phyloP scores from a whole-genome alignment of 2,797 vertebrate species.

The Geotria australis region DNA sequence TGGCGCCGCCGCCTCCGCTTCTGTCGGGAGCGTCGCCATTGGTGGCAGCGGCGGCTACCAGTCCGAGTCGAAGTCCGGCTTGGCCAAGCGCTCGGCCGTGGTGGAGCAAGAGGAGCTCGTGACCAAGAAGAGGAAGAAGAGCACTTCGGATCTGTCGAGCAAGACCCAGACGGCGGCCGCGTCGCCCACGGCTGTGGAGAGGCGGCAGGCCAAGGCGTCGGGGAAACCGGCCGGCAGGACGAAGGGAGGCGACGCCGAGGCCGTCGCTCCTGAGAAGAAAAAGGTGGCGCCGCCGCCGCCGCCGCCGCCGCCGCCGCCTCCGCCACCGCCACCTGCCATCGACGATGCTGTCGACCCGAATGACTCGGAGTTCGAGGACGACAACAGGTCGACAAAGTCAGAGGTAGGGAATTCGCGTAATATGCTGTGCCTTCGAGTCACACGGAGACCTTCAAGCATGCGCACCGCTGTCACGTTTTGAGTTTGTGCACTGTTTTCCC shows the following conservation, averaged over 20 bases:
- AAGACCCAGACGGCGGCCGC: background rate
- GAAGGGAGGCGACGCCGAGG: constrained; percentile 1
- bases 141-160: constrained; percentile 33
- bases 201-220: constrained; percentile 61
- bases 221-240: constrained; percentile 2
- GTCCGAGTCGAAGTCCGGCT: constrained; percentile 27
- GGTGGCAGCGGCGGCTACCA: background rate
- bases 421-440: no score
- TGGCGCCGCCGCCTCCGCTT: constrained; percentile 6
- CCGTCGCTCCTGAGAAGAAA: constrained; percentile 27
- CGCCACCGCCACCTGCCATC: constrained; percentile 26
- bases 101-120: constrained; percentile 72
- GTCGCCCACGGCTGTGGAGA: constrained; percentile 17
- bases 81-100: constrained; percentile 49
- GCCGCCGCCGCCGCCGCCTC: no score
- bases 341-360: constrained; percentile 52
- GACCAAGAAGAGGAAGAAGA: constrained; percentile 76
- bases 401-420: constrained; percentile 24
- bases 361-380: constrained; percentile 77
- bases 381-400: constrained; percentile 70
- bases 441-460: no score
- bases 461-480: no score
- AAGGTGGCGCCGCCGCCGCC: constrained; percentile 8
- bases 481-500: no score
- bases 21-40: constrained; percentile 3